Base-by-base conservation (phyloP, 2,888 invertebrate genomes). In the Elysia crispata region DNA sequence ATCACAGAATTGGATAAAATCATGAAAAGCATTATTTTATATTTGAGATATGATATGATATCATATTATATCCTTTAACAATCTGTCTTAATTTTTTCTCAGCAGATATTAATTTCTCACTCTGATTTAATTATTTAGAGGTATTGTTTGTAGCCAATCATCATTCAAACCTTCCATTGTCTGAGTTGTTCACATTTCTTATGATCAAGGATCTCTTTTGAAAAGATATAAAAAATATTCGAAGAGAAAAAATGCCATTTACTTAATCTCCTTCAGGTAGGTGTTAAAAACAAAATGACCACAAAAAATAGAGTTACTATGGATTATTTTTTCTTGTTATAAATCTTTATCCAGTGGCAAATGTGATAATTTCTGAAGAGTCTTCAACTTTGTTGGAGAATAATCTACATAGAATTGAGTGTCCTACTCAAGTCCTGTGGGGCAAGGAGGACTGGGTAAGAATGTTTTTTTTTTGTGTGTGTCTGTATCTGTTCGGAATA, bases 401-500 rank as follows among this genome's bases (percentile, higher is more conserved):
- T 23, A 79, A 84, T 62, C 82, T 88, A 30, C 77, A 81, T 30
- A 83, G 80, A 30, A 87, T 90, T 49, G 81, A 76, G 18, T 86
- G 85, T 20, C 89, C 90, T 8, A 84, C 87, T 49, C 90, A 90
- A 72, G 80, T 90, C 11, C 83, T 90, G 5, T 90, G 90, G 90
- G 90, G 90, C 6, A 82, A 85, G 80, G 83, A 90, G 20, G 90
- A 90, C 81, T 85, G 87, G 87, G 90, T 90, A 75, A 77, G 85
- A 41, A 41, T 41, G 3, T 41, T 41, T 41, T 11, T 11, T 41
- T 6, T 41, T 41, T 6, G 11, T 6, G 11, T 6, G 11, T 41
- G 5, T 11, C 41, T 41, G 5, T 41, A 41, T 41, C n/a, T n/a
- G n/a, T n/a, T n/a, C n/a, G n/a, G n/a, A n/a, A n/a, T n/a, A n/a